Percentiles rank a stretch among this genome's conserved stretches.
Conservation (phyloP, 2,888 invertebrate genomes). For the Sussaba pulchella region DNA sequence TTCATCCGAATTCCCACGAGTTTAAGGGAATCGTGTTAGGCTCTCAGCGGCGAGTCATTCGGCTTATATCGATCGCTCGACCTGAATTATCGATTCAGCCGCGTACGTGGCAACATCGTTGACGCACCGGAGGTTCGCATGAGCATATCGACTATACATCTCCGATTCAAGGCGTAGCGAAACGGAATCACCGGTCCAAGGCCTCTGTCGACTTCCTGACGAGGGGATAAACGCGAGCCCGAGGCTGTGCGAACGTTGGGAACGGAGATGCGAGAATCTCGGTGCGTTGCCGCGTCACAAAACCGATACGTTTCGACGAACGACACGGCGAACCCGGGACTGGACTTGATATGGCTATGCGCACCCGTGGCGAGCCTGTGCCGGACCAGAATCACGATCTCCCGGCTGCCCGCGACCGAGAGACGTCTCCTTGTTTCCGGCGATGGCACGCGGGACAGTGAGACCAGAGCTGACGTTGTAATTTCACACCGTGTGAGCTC, state of each 20-base stretch:
- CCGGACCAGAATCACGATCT: not conserved
- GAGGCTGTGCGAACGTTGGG: slow-evolving; percentile 25
- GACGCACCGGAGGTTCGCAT: too few relatives aligned
- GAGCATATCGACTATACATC: not conserved
- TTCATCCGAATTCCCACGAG: slow-evolving; percentile 53
- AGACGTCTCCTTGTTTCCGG: slow-evolving; percentile 62
- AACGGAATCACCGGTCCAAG: slow-evolving; percentile 27
- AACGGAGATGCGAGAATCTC: not conserved
- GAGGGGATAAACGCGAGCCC: slow-evolving; percentile 16
- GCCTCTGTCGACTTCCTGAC: slow-evolving; percentile 67
- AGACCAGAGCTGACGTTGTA: slow-evolving; percentile 75
- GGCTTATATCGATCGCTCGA: slow-evolving; percentile 67
- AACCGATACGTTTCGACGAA: slow-evolving; percentile 76
- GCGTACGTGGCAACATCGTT: not conserved
- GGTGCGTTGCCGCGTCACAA: slow-evolving; percentile 45
- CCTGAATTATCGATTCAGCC: slow-evolving; percentile 65
- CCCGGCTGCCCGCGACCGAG: slow-evolving; percentile 37
- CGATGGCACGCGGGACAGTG: slow-evolving; percentile 43
- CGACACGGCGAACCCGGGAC: slow-evolving; percentile 57
- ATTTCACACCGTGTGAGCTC: slow-evolving; percentile 79
- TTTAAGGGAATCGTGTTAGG: slow-evolving; percentile 24
- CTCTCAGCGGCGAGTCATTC: slow-evolving; percentile 42
- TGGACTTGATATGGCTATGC: too few relatives aligned
- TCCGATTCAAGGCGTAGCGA: slow-evolving; percentile 25
- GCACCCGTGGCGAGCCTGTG: slow-evolving; percentile 35